These are phyloP conservation scores for Drosophila tanythrix DNA, from an alignment of 2,888 invertebrate genomes.

Conservation along the genomic window DNA sequence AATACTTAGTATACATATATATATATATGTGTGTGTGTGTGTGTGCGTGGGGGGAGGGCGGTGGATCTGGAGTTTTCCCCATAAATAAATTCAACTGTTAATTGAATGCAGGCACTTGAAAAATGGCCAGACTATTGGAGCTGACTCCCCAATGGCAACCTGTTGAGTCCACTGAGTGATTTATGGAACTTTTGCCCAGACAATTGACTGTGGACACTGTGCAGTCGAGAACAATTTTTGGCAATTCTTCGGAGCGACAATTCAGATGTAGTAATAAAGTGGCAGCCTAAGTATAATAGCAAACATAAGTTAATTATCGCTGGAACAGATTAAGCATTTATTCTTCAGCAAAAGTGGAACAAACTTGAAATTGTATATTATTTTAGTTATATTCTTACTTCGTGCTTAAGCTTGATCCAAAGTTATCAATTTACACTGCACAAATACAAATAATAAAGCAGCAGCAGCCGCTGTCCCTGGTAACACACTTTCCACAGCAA, in stretches of 20 bases:
- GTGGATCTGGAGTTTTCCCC: conserved; percentile 35
- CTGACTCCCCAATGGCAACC: conserved; percentile 62
- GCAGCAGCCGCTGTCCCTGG: background rate
- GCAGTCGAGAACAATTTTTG: conserved; percentile 14
- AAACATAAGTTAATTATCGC: background rate
- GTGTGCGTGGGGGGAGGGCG: background rate
- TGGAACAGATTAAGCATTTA: background rate
- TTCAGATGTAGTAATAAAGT: background rate
- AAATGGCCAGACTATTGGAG: conserved; percentile 58
- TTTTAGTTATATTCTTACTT: background rate
- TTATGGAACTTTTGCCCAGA: conserved; percentile 47
- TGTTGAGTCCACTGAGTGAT: conserved; percentile 60
- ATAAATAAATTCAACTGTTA: conserved; percentile 74
- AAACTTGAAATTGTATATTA: no score
- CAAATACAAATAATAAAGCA: conserved; percentile 1
- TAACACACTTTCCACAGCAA: conserved; percentile 6
- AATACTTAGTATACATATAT: conserved; percentile 19
- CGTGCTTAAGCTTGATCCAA: background rate
- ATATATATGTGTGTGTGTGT: background rate
- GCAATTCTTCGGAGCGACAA: background rate
- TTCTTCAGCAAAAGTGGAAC: background rate
- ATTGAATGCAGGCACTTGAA: conserved; percentile 76
- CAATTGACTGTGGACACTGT: conserved; percentile 18
- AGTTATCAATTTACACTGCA: background rate
- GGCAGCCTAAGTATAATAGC: background rate